Percentiles rank a stretch among this genome's conserved stretches.
Evolutionary conservation across 1,140 invertebrate species (phyloP).

Genomic region (Phortica variegata): DNA sequence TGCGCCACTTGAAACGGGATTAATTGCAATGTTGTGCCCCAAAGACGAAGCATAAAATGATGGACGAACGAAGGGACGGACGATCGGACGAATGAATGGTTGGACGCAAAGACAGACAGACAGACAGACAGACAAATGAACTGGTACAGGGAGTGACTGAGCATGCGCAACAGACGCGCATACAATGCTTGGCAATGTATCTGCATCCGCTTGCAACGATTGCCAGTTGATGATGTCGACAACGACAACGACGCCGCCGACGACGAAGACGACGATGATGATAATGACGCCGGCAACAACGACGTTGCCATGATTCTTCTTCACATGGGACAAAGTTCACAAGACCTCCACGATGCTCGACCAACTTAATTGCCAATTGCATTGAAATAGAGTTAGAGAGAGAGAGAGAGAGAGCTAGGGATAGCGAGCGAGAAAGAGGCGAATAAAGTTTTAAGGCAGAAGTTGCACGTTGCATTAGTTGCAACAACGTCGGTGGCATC

Average conservation of each 20-base stretch:
- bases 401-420: no score
- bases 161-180: background rate
- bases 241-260: slow-evolving; percentile 21
- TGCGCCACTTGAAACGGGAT: slow-evolving; percentile 50
- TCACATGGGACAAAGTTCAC: slow-evolving; percentile 35
- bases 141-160: background rate
- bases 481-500: slow-evolving; percentile 1
- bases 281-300: slow-evolving; percentile 21
- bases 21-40: slow-evolving; percentile 36
- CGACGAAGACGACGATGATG: slow-evolving; percentile 14
- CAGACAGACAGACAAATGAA: no score
- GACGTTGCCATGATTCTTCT: slow-evolving; percentile 12
- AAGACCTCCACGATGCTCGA: slow-evolving; percentile 40
- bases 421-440: no score
- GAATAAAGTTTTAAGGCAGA: slow-evolving; percentile 33
- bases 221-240: slow-evolving; percentile 1
- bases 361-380: slow-evolving; percentile 54
- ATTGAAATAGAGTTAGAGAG: slow-evolving; percentile 25
- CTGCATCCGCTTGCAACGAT: slow-evolving; percentile 5
- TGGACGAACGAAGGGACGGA: no score
- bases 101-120: no score
- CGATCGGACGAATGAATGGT: no score
- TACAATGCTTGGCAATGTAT: slow-evolving; percentile 33
- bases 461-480: slow-evolving; percentile 7
- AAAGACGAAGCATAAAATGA: background rate